Evolutionary conservation across 2,113 vertebrate genomes (phyloP).

Genomic region (Amphilophus citrinellus): DNA sequence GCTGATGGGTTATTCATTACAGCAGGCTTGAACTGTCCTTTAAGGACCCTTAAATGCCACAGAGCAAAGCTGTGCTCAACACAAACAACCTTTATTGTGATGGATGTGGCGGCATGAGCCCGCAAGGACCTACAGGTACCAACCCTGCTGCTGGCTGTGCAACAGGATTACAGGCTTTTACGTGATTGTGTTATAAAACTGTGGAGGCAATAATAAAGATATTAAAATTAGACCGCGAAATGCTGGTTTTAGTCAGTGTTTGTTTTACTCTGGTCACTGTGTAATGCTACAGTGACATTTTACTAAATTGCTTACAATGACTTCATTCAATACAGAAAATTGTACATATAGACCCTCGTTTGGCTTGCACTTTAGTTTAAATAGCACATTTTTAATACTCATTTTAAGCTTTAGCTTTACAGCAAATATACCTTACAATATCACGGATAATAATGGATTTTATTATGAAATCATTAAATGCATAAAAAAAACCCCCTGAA

Average conservation of each 20-base stretch:
- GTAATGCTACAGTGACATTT: not conserved
- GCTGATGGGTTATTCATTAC: slow-evolving; percentile 78
- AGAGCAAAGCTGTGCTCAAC: slow-evolving; percentile 42
- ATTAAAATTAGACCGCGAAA: not conserved
- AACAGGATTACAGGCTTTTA: not conserved
- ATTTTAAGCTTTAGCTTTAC: not conserved
- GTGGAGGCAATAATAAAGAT: not conserved
- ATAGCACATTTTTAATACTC: not conserved
- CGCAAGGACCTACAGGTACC: slow-evolving; percentile 58
- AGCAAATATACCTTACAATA: not conserved
- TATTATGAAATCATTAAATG: not conserved
- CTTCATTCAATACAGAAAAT: not conserved
- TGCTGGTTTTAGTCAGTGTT: not conserved
- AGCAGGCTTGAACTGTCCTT: slow-evolving; percentile 64
- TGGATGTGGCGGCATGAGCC: slow-evolving; percentile 53
- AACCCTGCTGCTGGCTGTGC: slow-evolving; percentile 29
- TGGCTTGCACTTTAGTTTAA: not conserved
- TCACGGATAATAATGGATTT: not conserved
- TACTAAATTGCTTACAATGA: not conserved
- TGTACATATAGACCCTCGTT: not conserved
- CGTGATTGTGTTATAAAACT: not conserved
- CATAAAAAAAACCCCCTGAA: not conserved
- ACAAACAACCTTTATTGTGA: slow-evolving; percentile 66
- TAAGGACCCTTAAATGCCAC: slow-evolving; percentile 69
- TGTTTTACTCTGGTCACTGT: not conserved